These are phyloP conservation scores for Candidula unifasciata DNA, from an alignment of 2,888 invertebrate species.

Conservation along the genomic window DNA sequence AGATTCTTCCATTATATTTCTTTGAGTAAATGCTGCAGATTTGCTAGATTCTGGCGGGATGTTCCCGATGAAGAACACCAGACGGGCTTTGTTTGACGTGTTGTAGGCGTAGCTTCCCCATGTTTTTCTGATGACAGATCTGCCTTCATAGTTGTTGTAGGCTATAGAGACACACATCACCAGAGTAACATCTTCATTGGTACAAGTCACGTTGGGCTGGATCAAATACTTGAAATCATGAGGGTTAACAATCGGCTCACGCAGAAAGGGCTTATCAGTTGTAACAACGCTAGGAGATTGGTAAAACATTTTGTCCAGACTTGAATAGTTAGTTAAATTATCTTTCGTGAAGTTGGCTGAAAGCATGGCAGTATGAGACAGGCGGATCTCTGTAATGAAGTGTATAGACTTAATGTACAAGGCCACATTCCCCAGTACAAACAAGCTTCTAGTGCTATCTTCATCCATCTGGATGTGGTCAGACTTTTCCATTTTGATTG, in stretches of 20 bases:
- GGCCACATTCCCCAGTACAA: not conserved
- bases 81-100: conserved; percentile 40
- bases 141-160: conserved; percentile 62
- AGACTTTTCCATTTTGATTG: not conserved
- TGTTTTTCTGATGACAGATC: conserved; percentile 69
- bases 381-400: not conserved
- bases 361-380: not conserved
- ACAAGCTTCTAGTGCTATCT: not conserved
- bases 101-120: conserved; percentile 69
- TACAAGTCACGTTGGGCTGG: conserved; percentile 11
- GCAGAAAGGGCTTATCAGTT: conserved; percentile 12
- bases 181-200: conserved; percentile 46
- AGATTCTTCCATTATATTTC: conserved; percentile 63
- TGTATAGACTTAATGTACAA: conserved; percentile 6
- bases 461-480: not conserved
- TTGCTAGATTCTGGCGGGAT: not conserved
- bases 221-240: conserved; percentile 21
- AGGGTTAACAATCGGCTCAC: conserved; percentile 13
- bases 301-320: not conserved
- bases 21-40: conserved; percentile 49
- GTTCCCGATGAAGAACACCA: conserved; percentile 72
- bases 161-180: conserved; percentile 69
- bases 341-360: not conserved
- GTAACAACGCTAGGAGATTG: not conserved
- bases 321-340: not conserved